A percentile compares a stretch with the other conserved stretches of the same genome.
These are phyloP conservation scores for Apodemia duryi DNA, from an alignment of 2,888 invertebrate genomes.

Conservation along the genomic window DNA sequence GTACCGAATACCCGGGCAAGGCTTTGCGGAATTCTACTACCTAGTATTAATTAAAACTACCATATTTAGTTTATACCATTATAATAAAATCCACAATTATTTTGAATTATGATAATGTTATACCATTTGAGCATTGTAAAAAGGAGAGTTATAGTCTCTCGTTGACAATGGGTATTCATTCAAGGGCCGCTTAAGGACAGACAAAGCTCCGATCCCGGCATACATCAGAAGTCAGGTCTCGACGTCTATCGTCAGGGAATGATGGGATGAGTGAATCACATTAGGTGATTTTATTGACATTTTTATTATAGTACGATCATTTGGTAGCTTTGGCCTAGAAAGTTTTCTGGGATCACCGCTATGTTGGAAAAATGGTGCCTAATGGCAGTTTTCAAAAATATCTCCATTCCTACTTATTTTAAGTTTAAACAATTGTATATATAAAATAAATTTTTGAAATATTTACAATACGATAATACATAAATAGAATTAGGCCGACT, in stretches of 20 bases:
- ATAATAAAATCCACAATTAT: constrained; percentile 28
- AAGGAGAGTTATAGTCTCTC: constrained; percentile 51
- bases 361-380: no score
- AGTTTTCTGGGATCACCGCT: no score
- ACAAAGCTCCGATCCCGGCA: constrained; percentile 62
- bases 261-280: constrained; percentile 24
- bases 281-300: constrained; percentile 17
- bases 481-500: no score
- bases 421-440: no score
- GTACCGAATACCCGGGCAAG: no score
- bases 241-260: constrained; percentile 58
- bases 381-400: no score
- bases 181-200: constrained; percentile 66
- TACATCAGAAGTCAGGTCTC: constrained; percentile 52
- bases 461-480: no score
- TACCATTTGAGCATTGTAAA: constrained; percentile 47
- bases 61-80: neutral
- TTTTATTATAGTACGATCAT: neutral
- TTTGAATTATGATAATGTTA: constrained; percentile 58
- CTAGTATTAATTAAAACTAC: no score
- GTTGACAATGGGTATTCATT: constrained; percentile 60
- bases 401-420: no score
- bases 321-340: no score
- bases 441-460: no score
- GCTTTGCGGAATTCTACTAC: no score